Evolutionary conservation across 2,113 vertebrate species (phyloP), one percentile per base, ranked within the genome.

Genomic region (Hemichromis elongatus): DNA sequence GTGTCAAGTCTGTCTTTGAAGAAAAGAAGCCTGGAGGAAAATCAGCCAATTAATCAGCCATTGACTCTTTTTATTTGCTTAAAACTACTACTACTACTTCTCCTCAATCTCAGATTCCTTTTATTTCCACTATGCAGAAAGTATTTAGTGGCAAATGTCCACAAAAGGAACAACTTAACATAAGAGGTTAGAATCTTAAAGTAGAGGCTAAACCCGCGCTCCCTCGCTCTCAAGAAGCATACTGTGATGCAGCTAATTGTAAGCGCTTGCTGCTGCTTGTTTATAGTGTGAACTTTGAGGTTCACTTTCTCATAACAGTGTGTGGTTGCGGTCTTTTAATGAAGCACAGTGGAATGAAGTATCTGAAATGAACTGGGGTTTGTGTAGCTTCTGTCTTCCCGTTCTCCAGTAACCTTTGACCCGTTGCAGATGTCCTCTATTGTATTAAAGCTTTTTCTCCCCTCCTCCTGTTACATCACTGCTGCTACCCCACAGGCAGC

Each of bases 391-490:
- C 45, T 42, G 35, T 16, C 77, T 88, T 83, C 78, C 82, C 83
- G 56, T 81, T 66, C 6, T 33, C 81, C 6, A 3, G 2, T 83
- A 28, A 92, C 91, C 95, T 91, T 88, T 93, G 92, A 93, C 92
- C 89, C 80, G 33, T 86, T 81, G 89, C 94, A 91, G 91, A 94
- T 94, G 92, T 87, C 94, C 83, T 78, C 66, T 40, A 75, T 94
- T 93, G 90, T 92, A 81, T 90, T 79, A 33, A 80, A 88, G 84
- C 8, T n/a, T 28, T 28, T 52, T 78, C 82, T 40, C 89, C 85
- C 80, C 90, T 86, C 83, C 88, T 92, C 88, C 87, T 90, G 84
- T 93, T 94, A 92, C 92, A 91, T 95, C 94, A 92, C 55, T 37
- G 21, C 84, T 79, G 40, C 84, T 80, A 45, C 88, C 87, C 91